Percentiles rank a stretch among this genome's conserved stretches.
Evolutionary conservation across 2,113 vertebrate genomes (phyloP).

Genomic region (Hassar affinis): DNA sequence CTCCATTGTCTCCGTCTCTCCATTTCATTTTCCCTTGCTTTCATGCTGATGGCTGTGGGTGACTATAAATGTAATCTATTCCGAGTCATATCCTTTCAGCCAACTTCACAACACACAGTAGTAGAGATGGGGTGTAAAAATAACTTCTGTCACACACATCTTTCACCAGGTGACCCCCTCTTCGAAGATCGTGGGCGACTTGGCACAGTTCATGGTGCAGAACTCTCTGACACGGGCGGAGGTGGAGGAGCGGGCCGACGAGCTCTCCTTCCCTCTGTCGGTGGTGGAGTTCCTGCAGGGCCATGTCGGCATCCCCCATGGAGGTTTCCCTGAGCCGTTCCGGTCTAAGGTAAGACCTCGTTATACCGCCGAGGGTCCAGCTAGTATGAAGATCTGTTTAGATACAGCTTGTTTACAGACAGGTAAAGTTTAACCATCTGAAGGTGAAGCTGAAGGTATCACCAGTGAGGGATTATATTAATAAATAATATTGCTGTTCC

Average conservation of each 20-base stretch:
- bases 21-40: background rate
- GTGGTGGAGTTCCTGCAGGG: slow-evolving; percentile 95
- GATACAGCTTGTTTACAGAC: background rate
- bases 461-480: background rate
- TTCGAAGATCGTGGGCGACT: slow-evolving; percentile 94
- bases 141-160: background rate
- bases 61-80: slow-evolving; percentile 28
- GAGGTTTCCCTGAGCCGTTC: slow-evolving; percentile 90
- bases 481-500: no score
- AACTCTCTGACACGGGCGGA: slow-evolving; percentile 81
- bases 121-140: no score
- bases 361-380: background rate
- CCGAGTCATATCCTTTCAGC: background rate
- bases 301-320: slow-evolving; percentile 84
- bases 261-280: slow-evolving; percentile 88
- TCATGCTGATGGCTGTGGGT: slow-evolving; percentile 2
- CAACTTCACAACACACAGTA: no score
- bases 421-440: background rate
- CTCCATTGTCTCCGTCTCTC: background rate
- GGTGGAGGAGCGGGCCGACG: slow-evolving; percentile 84
- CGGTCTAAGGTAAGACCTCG: slow-evolving; percentile 78
- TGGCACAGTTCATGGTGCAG: slow-evolving; percentile 98
- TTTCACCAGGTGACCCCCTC: slow-evolving; percentile 83
- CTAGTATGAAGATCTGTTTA: background rate
- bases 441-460: background rate